Percentiles rank a stretch among this genome's conserved stretches.
phyloP scores from a whole-genome alignment of 2,797 vertebrate genomes.

The Alosa sapidissima region DNA sequence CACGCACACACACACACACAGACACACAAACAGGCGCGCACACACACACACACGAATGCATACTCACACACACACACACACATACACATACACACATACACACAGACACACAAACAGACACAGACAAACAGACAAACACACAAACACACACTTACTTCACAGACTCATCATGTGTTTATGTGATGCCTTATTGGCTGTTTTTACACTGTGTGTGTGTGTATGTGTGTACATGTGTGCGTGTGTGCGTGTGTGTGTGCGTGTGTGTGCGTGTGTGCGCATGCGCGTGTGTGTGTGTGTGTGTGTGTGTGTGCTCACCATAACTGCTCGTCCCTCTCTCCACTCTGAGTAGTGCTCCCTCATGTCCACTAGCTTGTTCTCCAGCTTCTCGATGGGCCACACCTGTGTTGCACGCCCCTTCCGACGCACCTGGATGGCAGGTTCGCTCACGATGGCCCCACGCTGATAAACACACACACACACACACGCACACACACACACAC shows the following conservation, averaged over 20 bases:
- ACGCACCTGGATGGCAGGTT: constrained; percentile 95
- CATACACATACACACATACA: too few species aligned
- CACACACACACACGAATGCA: too few species aligned
- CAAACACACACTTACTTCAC: too few species aligned
- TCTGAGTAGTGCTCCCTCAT: constrained; percentile 98
- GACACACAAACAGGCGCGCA: too few species aligned
- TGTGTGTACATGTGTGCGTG: not conserved
- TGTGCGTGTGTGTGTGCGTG: not conserved
- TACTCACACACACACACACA: too few species aligned
- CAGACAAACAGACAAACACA: too few species aligned
- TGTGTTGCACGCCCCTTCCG: constrained; percentile 91
- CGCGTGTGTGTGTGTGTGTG: not conserved
- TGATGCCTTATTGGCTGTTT: too few species aligned
- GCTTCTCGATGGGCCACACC: constrained; percentile 96
- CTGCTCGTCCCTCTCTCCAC: constrained; percentile 75
- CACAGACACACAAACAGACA: too few species aligned
- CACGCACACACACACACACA: too few species aligned
- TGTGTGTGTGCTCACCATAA: constrained; percentile 48
- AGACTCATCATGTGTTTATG: too few species aligned
- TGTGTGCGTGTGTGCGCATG: not conserved
- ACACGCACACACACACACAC: constrained; percentile 5
- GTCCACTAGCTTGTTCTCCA: constrained; percentile 97
- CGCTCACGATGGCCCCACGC: constrained; percentile 94
- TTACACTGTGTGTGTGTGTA: not conserved
- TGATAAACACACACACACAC: constrained; percentile 54